Percentiles rank a stretch among this genome's conserved stretches.
Evolutionary conservation across 2,797 vertebrate genomes (phyloP).

Genomic region (Triplophysa bombifrons): DNA sequence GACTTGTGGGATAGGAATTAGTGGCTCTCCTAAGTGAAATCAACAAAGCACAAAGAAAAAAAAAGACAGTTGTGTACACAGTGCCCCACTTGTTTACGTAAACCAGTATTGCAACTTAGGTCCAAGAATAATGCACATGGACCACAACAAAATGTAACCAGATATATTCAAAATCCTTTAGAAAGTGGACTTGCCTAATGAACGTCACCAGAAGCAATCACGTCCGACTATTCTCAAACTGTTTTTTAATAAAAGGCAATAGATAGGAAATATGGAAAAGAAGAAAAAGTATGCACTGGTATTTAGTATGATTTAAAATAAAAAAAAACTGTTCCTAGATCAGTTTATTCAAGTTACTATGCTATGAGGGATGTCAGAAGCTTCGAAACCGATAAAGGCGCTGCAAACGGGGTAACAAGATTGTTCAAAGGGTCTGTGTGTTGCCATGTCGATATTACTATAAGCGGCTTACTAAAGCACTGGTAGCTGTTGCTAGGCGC

Average conservation of each 20-base stretch:
- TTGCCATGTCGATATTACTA: conserved; percentile 52
- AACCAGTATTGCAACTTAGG: neutral
- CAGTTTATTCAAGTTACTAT: neutral
- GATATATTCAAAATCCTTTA: neutral
- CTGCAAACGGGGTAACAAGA: conserved; percentile 26
- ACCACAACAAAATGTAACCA: neutral
- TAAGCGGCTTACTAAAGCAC: conserved; percentile 36
- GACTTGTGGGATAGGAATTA: conserved; percentile 27
- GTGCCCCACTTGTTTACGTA: neutral
- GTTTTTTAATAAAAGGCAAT: too few relatives aligned
- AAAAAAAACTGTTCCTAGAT: neutral
- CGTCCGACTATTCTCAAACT: neutral
- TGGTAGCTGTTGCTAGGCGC: conserved; percentile 60
- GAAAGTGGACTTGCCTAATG: too few relatives aligned
- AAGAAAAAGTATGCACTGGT: neutral
- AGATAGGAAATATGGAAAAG: neutral
- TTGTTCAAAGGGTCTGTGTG: conserved; percentile 34
- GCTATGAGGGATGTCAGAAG: neutral
- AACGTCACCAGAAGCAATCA: neutral
- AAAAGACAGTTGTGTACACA: neutral
- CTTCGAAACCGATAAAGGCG: neutral
- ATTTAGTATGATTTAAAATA: neutral
- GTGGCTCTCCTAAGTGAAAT: conserved; percentile 1
- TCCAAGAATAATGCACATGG: neutral
- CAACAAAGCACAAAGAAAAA: neutral